These are phyloP conservation scores for Hylyphantes graminicola DNA, from an alignment of 1,140 invertebrate species.

Conservation along the genomic window DNA sequence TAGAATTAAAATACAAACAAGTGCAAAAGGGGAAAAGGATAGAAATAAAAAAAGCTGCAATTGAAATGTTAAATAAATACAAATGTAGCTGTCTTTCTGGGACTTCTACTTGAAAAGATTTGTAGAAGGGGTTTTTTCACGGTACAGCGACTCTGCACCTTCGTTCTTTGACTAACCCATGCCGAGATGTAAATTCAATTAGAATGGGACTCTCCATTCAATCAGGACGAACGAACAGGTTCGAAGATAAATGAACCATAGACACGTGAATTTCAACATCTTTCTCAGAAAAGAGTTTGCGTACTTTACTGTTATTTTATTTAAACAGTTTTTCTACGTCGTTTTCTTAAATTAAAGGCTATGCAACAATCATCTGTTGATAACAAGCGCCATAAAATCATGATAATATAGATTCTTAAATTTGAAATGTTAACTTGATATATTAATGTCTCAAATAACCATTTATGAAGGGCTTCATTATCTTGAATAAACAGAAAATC, in stretches of 20 bases:
- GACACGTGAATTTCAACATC: slow-evolving; percentile 10
- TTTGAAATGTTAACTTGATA: too few relatives aligned
- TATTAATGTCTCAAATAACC: too few relatives aligned
- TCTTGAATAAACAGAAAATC: too few relatives aligned
- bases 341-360: too few relatives aligned
- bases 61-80: slow-evolving; percentile 44
- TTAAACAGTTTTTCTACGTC: too few relatives aligned
- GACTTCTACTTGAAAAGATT: not conserved
- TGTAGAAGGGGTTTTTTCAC: not conserved
- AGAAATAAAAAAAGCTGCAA: not conserved
- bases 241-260: too few relatives aligned
- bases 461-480: too few relatives aligned
- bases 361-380: too few relatives aligned
- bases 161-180: slow-evolving; percentile 36
- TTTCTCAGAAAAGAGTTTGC: not conserved
- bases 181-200: slow-evolving; percentile 50
- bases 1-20: slow-evolving; percentile 2
- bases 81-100: slow-evolving; percentile 19
- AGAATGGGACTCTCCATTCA: slow-evolving; percentile 33
- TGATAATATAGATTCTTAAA: too few relatives aligned
- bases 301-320: too few relatives aligned
- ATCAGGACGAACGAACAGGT: slow-evolving; percentile 11
- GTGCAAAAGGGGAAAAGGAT: not conserved
- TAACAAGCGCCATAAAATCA: too few relatives aligned
- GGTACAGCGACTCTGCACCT: not conserved